Percentiles rank a stretch among this genome's conserved stretches.
phyloP scores from a whole-genome alignment of 1,140 invertebrate genomes.

The Macrotrachela quadricornifera region DNA sequence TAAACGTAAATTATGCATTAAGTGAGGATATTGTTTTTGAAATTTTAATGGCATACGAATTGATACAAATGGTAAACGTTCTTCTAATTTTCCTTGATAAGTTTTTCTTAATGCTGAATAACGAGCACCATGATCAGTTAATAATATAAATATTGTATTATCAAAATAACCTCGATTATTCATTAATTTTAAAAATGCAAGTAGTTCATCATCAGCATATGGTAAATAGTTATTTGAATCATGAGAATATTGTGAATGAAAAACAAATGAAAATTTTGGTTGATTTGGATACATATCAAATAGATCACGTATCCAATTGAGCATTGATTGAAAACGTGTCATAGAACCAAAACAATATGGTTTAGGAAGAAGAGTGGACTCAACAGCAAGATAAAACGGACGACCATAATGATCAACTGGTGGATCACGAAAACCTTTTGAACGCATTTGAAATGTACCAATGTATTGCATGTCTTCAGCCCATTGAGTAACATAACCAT shows the following conservation, averaged over 20 bases:
- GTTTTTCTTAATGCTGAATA: constrained; percentile 53
- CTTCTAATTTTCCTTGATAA: constrained; percentile 62
- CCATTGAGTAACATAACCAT: constrained; percentile 50
- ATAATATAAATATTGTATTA: constrained; percentile 55
- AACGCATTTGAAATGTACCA: constrained; percentile 69
- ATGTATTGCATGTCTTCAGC: constrained; percentile 61
- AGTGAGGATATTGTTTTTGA: constrained; percentile 36
- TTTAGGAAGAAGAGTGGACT: constrained; percentile 20
- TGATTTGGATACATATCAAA: constrained; percentile 35
- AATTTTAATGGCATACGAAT: constrained; percentile 51
- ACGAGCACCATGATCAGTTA: constrained; percentile 62
- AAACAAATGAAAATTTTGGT: constrained; percentile 60
- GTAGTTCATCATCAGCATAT: constrained; percentile 47
- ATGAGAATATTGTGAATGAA: constrained; percentile 65
- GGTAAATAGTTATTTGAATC: constrained; percentile 56
- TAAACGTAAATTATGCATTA: constrained; percentile 40
- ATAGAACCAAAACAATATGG: constrained; percentile 49
- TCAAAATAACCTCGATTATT: constrained; percentile 38
- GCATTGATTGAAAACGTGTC: constrained; percentile 47
- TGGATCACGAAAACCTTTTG: constrained; percentile 58
- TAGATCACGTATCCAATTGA: constrained; percentile 44
- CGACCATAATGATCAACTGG: constrained; percentile 77
- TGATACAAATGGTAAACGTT: constrained; percentile 59
- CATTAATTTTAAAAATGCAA: constrained; percentile 38
- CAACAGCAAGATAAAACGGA: constrained; percentile 45